These are phyloP conservation scores for Anolis apletophallus DNA, from an alignment of 2,797 vertebrate genomes.

Conservation along the genomic window DNA sequence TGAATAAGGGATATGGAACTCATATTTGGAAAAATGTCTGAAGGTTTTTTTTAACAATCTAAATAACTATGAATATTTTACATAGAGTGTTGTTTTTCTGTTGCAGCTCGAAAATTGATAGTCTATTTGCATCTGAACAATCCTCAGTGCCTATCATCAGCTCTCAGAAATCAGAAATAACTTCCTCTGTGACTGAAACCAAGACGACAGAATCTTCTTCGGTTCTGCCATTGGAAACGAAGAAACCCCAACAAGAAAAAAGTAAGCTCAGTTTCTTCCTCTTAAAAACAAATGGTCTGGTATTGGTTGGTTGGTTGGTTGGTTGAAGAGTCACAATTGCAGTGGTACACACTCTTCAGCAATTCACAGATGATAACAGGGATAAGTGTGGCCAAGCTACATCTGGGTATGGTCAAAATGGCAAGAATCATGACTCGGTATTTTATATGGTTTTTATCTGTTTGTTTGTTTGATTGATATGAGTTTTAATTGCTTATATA, in stretches of 20 bases:
- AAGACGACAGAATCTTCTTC: background rate
- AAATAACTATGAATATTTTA: background rate
- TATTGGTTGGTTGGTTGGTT: background rate
- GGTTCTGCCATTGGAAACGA: background rate
- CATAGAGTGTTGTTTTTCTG: fast-evolving
- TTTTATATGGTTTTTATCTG: too few species aligned
- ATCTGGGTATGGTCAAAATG: too few species aligned
- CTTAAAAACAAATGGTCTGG: background rate
- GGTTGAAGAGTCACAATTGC: background rate
- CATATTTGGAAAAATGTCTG: background rate
- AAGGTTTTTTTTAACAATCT: background rate
- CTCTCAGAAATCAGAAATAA: background rate
- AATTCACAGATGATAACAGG: too few species aligned
- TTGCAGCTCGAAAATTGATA: slow-evolving; percentile 20
- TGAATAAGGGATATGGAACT: too few species aligned
- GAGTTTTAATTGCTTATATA: too few species aligned
- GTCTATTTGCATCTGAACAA: background rate
- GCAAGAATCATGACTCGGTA: too few species aligned
- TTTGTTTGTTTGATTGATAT: too few species aligned
- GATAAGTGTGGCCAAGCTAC: too few species aligned
- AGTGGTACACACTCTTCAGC: background rate
- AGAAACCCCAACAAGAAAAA: background rate
- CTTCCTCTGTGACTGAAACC: background rate
- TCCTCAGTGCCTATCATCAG: background rate
- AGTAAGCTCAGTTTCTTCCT: slow-evolving; percentile 12